Conservation (phyloP, 1,140 invertebrate species). For the Papilio xuthus region DNA sequence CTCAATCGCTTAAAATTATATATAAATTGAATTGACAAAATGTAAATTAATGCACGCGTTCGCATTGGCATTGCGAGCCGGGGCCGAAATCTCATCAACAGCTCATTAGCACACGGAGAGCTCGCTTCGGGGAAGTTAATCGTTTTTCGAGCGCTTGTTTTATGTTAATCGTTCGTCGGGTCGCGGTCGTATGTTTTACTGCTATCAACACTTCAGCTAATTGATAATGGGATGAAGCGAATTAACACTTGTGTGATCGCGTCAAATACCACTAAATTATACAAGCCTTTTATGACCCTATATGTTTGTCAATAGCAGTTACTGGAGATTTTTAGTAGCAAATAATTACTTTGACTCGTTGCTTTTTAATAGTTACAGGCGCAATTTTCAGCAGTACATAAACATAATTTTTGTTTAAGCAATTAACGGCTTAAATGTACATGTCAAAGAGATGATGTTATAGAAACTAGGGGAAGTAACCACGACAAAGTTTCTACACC, state of each 20-base stretch:
- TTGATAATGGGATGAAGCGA: slow-evolving; percentile 54
- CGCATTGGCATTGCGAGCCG: slow-evolving; percentile 8
- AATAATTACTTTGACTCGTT: neutral
- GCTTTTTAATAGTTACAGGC: neutral
- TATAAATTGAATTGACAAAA: slow-evolving; percentile 30
- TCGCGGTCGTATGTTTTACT: slow-evolving; percentile 61
- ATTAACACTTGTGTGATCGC: slow-evolving; percentile 37
- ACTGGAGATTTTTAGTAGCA: neutral
- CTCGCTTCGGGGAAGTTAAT: slow-evolving; percentile 46
- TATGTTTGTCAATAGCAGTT: neutral
- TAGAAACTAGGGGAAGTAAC: no score
- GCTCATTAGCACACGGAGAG: slow-evolving; percentile 46
- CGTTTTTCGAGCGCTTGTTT: slow-evolving; percentile 54
- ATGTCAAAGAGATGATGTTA: neutral
- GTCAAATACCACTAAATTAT: neutral
- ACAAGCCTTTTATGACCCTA: neutral
- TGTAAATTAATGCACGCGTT: slow-evolving; percentile 34
- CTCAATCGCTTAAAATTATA: slow-evolving; percentile 2
- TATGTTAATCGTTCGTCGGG: slow-evolving; percentile 60
- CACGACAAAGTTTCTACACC: neutral
- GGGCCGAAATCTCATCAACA: slow-evolving; percentile 49
- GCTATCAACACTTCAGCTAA: slow-evolving; percentile 69
- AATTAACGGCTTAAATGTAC: neutral
- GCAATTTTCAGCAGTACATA: neutral
- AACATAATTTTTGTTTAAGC: neutral